These are phyloP conservation scores for Actenoides lindsayi DNA, from an alignment of 2,113 vertebrate genomes.

Conservation along the genomic window DNA sequence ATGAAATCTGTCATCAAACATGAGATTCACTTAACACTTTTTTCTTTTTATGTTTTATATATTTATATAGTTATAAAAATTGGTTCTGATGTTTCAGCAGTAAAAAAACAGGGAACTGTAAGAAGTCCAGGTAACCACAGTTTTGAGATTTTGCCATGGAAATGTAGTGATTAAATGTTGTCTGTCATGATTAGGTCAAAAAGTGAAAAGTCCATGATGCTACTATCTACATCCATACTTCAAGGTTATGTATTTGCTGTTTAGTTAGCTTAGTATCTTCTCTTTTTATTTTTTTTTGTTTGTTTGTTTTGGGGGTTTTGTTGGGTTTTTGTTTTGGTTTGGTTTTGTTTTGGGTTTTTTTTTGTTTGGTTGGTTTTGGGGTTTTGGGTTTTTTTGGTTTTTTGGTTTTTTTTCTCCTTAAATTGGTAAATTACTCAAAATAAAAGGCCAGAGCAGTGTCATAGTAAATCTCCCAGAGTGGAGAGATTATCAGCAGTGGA, in stretches of 20 bases:
- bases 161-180: neutral
- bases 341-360: too few relatives aligned
- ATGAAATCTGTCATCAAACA: neutral
- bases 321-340: too few relatives aligned
- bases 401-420: neutral
- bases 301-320: too few relatives aligned
- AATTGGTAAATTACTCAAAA: neutral
- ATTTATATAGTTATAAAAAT: neutral
- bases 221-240: neutral
- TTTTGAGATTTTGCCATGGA: neutral
- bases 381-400: too few relatives aligned
- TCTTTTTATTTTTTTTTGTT: too few relatives aligned
- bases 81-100: neutral
- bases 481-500: neutral
- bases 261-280: neutral
- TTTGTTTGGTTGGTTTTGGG: too few relatives aligned
- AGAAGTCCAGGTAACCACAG: neutral
- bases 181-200: neutral
- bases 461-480: neutral
- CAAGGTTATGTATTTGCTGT: neutral
- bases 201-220: neutral
- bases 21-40: neutral
- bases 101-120: fast-evolving
- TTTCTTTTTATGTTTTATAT: neutral
- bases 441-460: neutral